Percentiles rank a stretch among this genome's conserved stretches.
These are phyloP conservation scores for Thinocorus orbignyianus DNA, from an alignment of 2,113 vertebrate genomes.

Conservation along the genomic window DNA sequence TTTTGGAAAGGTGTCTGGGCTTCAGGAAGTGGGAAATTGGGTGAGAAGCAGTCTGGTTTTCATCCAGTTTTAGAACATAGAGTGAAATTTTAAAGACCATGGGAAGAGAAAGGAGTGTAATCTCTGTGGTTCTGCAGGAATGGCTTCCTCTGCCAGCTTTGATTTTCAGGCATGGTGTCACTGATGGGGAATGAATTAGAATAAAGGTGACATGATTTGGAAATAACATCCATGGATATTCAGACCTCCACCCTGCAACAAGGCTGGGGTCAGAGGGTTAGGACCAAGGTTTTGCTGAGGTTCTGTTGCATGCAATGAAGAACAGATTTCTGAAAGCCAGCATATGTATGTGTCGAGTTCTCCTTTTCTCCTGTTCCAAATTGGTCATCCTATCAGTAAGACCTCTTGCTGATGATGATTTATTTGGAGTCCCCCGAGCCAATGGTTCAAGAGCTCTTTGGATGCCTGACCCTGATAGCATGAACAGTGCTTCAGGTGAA, in stretches of 20 bases:
- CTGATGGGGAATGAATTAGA: background rate
- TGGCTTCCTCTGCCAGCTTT: background rate
- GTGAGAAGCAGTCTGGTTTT: background rate
- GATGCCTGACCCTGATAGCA: fast-evolving
- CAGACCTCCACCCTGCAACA: background rate
- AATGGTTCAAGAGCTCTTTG: background rate
- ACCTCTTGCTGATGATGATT: background rate
- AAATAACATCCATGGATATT: background rate
- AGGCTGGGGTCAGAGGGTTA: background rate
- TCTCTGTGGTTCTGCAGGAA: background rate
- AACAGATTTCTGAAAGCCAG: background rate
- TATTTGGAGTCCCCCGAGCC: background rate
- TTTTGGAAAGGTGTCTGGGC: background rate
- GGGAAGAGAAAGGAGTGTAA: background rate
- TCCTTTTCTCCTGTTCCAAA: background rate
- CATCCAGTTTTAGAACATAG: background rate
- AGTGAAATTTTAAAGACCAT: background rate
- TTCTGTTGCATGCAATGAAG: background rate
- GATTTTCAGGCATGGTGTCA: background rate
- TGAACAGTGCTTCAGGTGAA: background rate
- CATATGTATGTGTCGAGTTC: background rate
- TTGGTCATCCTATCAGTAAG: background rate
- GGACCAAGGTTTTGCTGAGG: background rate
- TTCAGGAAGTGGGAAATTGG: background rate
- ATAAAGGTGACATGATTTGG: background rate